Evolutionary conservation across 2,888 invertebrate species (phyloP), one percentile per base, ranked within the genome.

Genomic region (Leucoptera coffeella): DNA sequence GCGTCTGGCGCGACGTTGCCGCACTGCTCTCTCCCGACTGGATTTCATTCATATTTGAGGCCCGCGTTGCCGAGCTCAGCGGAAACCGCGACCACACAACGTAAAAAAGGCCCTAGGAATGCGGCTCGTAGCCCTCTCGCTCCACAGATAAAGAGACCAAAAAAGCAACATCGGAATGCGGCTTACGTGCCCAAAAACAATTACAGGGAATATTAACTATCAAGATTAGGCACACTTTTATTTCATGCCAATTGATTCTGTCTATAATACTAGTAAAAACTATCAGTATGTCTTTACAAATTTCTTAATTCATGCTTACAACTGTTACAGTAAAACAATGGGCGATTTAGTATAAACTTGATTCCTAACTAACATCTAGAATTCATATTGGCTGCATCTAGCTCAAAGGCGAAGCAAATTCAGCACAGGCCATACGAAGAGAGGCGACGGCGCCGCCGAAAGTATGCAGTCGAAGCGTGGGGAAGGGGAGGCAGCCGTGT

Each of bases 1-100:
- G 50, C 58, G 65, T 60, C 65, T 64, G 58, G 52, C 35, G 69
- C 67, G 55, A 52, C 58, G 67, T 69, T 69, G 69, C 69, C 69
- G 37, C 44, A 30, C 59, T 55, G 65, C 40, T 45, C 59, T 47
- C 51, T 43, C 56, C 44, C 60, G 58, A 61, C 64, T 58, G 62
- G 67, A 61, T 65, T 67, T 69, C 69, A 69, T 69, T 69, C 69
- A 69, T 69, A 69, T 69, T 62, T 67, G 56, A 65, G 54, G 50
- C 62, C 62, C 65, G 62, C 50, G 62, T 67, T 69, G 67, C 67
- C 69, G 65, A 62, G 55, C 51, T 51, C 64, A 56, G 58, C 69
- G 69, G 69, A 69, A 69, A 69, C 65, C 61, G 61, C 67, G 67
- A 62, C 64, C 64, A 64, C 65, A 62, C 64, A 64, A 46, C 59